These are phyloP conservation scores for Danio albolineatus DNA, from an alignment of 2,797 vertebrate genomes.

Conservation along the genomic window DNA sequence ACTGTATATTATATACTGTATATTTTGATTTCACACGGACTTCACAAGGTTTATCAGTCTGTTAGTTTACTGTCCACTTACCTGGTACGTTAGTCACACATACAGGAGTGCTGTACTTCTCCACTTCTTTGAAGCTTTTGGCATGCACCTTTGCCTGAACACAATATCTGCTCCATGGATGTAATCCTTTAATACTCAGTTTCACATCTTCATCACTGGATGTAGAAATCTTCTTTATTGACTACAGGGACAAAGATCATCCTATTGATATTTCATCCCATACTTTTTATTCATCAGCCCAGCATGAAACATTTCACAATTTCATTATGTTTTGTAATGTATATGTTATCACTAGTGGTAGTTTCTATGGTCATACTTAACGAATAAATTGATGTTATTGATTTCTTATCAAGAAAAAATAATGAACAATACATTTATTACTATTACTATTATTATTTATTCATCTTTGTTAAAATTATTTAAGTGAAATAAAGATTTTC, in stretches of 20 bases:
- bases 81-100: conserved; percentile 39
- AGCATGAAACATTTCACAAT: not conserved
- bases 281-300: not conserved
- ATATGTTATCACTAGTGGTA: too few relatives aligned
- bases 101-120: not conserved
- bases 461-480: too few relatives aligned
- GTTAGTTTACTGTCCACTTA: not conserved
- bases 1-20: too few relatives aligned
- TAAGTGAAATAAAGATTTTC: too few relatives aligned
- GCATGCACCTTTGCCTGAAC: conserved; percentile 9
- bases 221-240: not conserved
- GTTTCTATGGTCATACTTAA: too few relatives aligned
- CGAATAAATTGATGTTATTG: too few relatives aligned
- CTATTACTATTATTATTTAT: too few relatives aligned
- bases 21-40: too few relatives aligned
- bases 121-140: not conserved
- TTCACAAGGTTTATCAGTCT: too few relatives aligned
- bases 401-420: too few relatives aligned
- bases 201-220: not conserved
- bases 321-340: not conserved
- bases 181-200: not conserved
- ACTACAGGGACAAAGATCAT: conserved; percentile 7
- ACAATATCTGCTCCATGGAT: conserved; percentile 25
- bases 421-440: too few relatives aligned
- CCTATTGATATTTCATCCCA: not conserved